Conservation (phyloP, 2,888 invertebrate species). For the Atethmia centrago region DNA sequence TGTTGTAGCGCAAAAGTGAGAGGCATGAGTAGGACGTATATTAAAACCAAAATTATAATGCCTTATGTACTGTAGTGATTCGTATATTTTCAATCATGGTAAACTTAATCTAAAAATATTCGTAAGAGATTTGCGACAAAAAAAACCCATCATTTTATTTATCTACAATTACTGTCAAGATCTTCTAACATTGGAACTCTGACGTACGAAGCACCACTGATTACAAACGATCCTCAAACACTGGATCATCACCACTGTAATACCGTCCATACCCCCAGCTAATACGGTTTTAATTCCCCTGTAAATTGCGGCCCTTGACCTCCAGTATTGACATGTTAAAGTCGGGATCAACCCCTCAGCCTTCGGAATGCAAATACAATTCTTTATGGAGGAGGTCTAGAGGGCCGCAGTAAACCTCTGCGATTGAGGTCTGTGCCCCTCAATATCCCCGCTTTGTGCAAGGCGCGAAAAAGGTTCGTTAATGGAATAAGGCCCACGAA, state of each 20-base stretch:
- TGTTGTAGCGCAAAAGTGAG: background rate
- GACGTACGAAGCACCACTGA: conserved; percentile 42
- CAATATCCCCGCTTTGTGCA: conserved; percentile 84
- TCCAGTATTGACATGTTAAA: conserved; percentile 79
- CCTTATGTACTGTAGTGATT: no score
- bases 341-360: conserved; percentile 82
- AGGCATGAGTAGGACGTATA: no score
- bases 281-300: conserved; percentile 50
- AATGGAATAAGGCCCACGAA: conserved; percentile 83
- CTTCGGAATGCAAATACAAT: conserved; percentile 84
- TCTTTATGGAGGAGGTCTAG: conserved; percentile 78
- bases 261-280: conserved; percentile 35
- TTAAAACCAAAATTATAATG: background rate
- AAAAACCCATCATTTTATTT: conserved; percentile 20
- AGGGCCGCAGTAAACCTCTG: conserved; percentile 76
- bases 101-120: background rate
- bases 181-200: conserved; percentile 40
- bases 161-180: conserved; percentile 47
- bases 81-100: background rate
- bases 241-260: conserved; percentile 31
- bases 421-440: conserved; percentile 79
- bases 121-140: no score
- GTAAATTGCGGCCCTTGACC: conserved; percentile 73
- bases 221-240: conserved; percentile 47
- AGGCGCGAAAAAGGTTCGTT: conserved; percentile 80